A percentile compares a stretch with the other conserved stretches of the same genome.
Conservation (phyloP, 2,888 invertebrate species). For the Eupithecia subumbrata region DNA sequence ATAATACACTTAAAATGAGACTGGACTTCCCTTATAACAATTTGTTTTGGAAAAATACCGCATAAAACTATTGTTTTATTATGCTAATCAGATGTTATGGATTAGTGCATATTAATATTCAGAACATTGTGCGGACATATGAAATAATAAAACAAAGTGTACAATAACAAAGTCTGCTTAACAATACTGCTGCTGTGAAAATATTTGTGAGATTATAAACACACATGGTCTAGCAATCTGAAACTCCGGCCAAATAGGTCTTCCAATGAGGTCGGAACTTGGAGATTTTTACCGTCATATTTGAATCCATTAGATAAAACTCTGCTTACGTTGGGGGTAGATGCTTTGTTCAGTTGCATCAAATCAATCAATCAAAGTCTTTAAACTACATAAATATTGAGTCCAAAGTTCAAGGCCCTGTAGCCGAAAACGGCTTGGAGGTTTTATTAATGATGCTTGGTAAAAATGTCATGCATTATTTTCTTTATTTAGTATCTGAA, state of each 20-base stretch:
- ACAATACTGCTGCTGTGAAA: constrained; percentile 1
- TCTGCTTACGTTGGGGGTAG: neutral
- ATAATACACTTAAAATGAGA: neutral
- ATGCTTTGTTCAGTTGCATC: too few species aligned
- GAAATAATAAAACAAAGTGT: neutral
- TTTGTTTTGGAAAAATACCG: neutral
- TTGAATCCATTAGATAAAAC: neutral
- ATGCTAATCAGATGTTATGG: constrained; percentile 25
- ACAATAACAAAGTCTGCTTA: neutral
- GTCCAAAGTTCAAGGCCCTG: too few species aligned
- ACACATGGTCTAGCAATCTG: neutral
- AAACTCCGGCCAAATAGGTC: neutral
- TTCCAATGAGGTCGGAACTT: neutral
- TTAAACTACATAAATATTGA: too few species aligned
- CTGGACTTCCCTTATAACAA: neutral
- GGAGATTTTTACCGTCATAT: neutral
- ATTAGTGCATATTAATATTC: constrained; percentile 16
- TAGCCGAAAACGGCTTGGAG: too few species aligned
- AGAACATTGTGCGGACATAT: constrained; percentile 2
- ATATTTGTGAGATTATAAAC: neutral
- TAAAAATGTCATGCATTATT: too few species aligned
- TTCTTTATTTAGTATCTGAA: too few species aligned
- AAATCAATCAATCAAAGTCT: too few species aligned
- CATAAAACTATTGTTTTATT: constrained; percentile 9
- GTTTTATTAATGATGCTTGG: too few species aligned